Conservation (phyloP, 2,113 vertebrate genomes). For the Eurypyga helias region DNA sequence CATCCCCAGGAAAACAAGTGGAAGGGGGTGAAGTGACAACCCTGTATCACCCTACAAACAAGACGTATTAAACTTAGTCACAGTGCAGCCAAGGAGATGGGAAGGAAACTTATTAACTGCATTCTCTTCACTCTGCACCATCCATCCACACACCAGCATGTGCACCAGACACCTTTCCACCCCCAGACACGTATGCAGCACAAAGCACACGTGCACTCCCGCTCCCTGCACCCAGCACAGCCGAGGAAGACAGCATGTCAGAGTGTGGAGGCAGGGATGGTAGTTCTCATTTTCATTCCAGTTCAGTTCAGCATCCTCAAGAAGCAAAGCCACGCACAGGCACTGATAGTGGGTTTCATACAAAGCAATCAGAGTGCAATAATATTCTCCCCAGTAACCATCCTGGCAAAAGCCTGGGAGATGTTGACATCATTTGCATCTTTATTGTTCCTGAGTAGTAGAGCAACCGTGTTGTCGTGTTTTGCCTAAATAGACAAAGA, state of each 20-base stretch:
- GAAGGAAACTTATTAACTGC: not conserved
- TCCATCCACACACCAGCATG: not conserved
- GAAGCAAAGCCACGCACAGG: not conserved
- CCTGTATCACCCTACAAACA: not conserved
- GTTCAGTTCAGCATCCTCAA: not conserved
- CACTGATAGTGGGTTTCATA: not conserved
- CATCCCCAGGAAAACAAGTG: not conserved
- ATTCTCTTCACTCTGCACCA: not conserved
- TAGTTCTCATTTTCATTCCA: not conserved
- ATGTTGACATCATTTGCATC: conserved; percentile 28
- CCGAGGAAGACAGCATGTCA: not conserved
- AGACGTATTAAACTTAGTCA: not conserved
- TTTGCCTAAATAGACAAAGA: not conserved
- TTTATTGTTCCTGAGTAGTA: conserved; percentile 29
- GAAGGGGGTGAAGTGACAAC: not conserved
- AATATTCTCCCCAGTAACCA: not conserved
- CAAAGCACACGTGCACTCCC: too few relatives aligned
- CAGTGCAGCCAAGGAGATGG: not conserved
- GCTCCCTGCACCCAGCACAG: not conserved
- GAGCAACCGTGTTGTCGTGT: not conserved
- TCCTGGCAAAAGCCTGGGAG: not conserved
- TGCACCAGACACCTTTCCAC: not conserved
- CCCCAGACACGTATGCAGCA: accelerated
- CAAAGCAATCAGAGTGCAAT: not conserved
- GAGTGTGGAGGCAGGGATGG: not conserved